A percentile compares a stretch with the other conserved stretches of the same genome.
Conservation (phyloP, 1,140 invertebrate genomes). For the Rhyacophila brunnea region DNA sequence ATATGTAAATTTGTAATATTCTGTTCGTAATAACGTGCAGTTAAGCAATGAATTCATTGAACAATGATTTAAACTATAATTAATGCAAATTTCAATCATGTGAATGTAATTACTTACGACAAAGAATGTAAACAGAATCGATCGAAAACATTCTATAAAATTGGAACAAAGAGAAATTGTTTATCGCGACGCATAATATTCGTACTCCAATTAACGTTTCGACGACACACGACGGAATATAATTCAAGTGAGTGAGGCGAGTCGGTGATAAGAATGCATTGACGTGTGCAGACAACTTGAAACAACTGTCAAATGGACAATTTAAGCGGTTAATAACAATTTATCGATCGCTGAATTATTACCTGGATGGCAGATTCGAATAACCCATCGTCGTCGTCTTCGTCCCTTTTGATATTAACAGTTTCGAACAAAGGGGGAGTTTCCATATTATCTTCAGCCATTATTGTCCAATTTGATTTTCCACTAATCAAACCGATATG, state of each 20-base stretch:
- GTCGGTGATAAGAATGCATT: conserved; percentile 19
- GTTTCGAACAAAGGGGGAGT: conserved; percentile 64
- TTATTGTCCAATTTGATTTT: conserved; percentile 24
- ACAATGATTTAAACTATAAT: too few species aligned
- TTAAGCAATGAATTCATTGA: too few species aligned
- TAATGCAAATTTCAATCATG: conserved; percentile 3
- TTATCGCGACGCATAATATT: too few species aligned
- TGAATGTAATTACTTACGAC: conserved; percentile 22
- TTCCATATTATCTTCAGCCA: conserved; percentile 22
- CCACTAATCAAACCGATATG: conserved; percentile 21
- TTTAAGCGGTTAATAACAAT: neutral
- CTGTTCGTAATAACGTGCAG: too few species aligned
- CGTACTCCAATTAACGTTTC: too few species aligned
- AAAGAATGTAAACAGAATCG: conserved; percentile 19
- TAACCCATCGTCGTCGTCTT: conserved; percentile 74
- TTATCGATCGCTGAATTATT: conserved; percentile 43
- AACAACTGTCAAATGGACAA: conserved; percentile 22
- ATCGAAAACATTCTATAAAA: conserved; percentile 12
- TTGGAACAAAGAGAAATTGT: too few species aligned
- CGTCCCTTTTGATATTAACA: conserved; percentile 62
- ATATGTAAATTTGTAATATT: too few species aligned
- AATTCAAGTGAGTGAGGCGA: conserved; percentile 10
- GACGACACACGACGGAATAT: neutral
- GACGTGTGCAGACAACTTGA: conserved; percentile 21
- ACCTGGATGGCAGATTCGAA: conserved; percentile 79